Base-by-base conservation (phyloP, 2,797 vertebrate genomes). In the Catharus ustulatus region DNA sequence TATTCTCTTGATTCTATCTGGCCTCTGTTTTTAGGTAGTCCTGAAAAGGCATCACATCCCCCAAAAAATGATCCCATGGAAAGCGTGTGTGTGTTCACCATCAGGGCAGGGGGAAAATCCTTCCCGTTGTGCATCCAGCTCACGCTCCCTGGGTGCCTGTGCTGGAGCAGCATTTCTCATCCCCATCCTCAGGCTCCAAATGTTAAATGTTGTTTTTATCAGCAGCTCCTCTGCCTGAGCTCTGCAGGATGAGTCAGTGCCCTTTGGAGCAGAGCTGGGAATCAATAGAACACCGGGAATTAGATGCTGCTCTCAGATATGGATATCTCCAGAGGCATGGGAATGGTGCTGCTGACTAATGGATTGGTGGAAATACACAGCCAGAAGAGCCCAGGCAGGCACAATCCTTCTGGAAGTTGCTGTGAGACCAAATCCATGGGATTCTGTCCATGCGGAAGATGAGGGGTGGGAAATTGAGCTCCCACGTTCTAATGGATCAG, bases 221-320 rank as follows among this genome's bases (percentile, higher is more conserved):
- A 89, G 93, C 78, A 79, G 94, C 89, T 89, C 43, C 40, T 71
- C 15, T 7, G n/a, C 81, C 49, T n/a, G 90, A 21, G 38, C 75
- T 7, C 85, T 7, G 69, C 43, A 72, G 76, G 95, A 92, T 94
- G 94, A 95, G 93, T 95, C 94, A 96, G 42, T 87, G 93, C 95
- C 93, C 95, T 87, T 76, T 46, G 51, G 81, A 89, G 87, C 87
- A 54, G 69, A 38, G 87, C 84, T 79, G 78, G 84, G 89, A 82
- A 94, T 92, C 93, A 3, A 84, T 79, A 82, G 87, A 81, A 77
- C 61, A 36, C 80, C 27, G 67, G 73, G 82, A 82, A 73, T 87
- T n/a, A 62, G 81, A 87, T 43, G 10, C 84, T 75, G 91, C 8
- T 9, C 71, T 89, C 71, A 54, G 68, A 62, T 27, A 42, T 27